These are phyloP conservation scores for Poicephalus gulielmi DNA, from an alignment of 2,113 vertebrate species.

Conservation along the genomic window DNA sequence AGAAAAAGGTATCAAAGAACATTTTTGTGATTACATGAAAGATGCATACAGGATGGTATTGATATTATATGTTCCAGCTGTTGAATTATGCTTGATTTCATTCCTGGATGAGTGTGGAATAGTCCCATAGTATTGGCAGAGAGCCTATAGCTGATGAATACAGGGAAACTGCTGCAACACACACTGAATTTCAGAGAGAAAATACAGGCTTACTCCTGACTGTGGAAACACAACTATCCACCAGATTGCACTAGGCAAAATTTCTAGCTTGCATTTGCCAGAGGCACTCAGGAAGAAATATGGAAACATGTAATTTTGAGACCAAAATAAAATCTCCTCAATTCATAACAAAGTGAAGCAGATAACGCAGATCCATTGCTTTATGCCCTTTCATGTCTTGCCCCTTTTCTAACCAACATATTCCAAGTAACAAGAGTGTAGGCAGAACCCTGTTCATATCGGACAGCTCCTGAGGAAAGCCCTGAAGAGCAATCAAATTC, in stretches of 20 bases:
- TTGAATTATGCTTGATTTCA: not conserved
- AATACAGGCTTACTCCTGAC: not conserved
- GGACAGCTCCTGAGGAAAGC: not conserved
- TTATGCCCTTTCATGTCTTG: not conserved
- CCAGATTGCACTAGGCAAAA: not conserved
- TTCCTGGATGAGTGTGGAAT: not conserved
- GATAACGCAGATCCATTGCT: not conserved
- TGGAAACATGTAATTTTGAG: not conserved
- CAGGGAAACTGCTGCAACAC: not conserved
- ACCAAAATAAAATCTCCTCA: not conserved
- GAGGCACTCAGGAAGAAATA: not conserved
- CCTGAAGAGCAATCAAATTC: not conserved
- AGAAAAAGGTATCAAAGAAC: not conserved
- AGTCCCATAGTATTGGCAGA: not conserved
- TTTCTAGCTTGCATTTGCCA: not conserved
- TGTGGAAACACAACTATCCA: not conserved
- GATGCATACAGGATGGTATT: not conserved
- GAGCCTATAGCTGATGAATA: not conserved
- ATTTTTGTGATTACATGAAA: not conserved
- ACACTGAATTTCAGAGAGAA: not conserved
- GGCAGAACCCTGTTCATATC: not conserved
- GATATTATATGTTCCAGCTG: not conserved
- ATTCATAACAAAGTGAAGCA: not conserved
- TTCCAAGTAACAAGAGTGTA: not conserved
- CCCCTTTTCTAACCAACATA: not conserved